Percentiles rank a stretch among this genome's conserved stretches.
Evolutionary conservation across 2,888 invertebrate genomes (phyloP).

Genomic region (Volucella zonaria): DNA sequence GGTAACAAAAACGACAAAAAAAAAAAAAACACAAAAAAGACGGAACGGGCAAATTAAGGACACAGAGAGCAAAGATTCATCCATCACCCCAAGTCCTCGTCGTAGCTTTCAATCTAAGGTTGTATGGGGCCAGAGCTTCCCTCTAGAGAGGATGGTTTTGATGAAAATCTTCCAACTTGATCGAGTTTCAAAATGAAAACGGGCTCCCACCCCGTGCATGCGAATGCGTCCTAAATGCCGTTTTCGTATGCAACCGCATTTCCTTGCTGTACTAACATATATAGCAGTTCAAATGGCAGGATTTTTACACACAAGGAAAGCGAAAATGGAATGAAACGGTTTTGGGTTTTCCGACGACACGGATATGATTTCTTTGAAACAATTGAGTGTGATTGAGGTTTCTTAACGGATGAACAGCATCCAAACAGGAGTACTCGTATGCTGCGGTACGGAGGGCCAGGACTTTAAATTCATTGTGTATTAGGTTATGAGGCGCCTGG

Average conservation of each 20-base stretch:
- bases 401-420: slow-evolving; percentile 56
- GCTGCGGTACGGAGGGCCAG: neutral
- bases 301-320: slow-evolving; percentile 52
- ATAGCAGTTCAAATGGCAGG: slow-evolving; percentile 37
- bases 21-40: slow-evolving; percentile 3
- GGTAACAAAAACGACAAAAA: slow-evolving; percentile 49
- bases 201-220: slow-evolving; percentile 17
- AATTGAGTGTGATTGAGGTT: slow-evolving; percentile 42
- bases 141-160: slow-evolving; percentile 45
- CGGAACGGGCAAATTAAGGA: slow-evolving; percentile 1
- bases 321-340: slow-evolving; percentile 33
- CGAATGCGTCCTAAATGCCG: slow-evolving; percentile 60
- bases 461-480: too few species aligned
- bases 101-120: slow-evolving; percentile 56
- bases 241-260: slow-evolving; percentile 71
- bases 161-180: slow-evolving; percentile 66
- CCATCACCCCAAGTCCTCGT: slow-evolving; percentile 67
- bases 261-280: slow-evolving; percentile 69
- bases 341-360: slow-evolving; percentile 57
- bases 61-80: slow-evolving; percentile 57
- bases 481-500: too few species aligned
- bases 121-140: neutral
- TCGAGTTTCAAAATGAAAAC: slow-evolving; percentile 62
- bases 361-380: slow-evolving; percentile 48
- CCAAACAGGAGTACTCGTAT: slow-evolving; percentile 35